These are phyloP conservation scores for Drosophila prostipennis DNA, from an alignment of 2,888 invertebrate genomes.

Conservation along the genomic window DNA sequence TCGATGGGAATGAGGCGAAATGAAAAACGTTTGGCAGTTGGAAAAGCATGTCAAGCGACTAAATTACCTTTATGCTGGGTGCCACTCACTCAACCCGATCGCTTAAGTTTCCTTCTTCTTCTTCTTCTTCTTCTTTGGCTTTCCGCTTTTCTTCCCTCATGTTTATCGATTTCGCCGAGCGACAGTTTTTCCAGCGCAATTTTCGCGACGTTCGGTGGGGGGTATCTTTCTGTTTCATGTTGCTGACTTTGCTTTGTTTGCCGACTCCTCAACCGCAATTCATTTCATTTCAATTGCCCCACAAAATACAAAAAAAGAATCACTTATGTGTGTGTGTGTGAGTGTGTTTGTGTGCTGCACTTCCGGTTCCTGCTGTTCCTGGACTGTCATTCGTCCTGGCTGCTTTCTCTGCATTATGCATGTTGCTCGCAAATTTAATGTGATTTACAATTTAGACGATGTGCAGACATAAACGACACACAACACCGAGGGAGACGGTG, in stretches of 20 bases:
- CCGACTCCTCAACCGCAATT: constrained; percentile 69
- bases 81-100: constrained; percentile 19
- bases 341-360: constrained; percentile 44
- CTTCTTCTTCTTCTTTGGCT: background rate
- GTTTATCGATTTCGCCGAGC: constrained; percentile 65
- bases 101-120: constrained; percentile 4
- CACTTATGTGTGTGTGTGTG: constrained; percentile 8
- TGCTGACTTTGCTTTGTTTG: constrained; percentile 58
- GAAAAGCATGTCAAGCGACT: constrained; percentile 74
- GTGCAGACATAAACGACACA: constrained; percentile 45
- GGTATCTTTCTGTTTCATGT: constrained; percentile 24
- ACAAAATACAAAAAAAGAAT: constrained; percentile 18
- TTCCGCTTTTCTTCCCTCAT: constrained; percentile 4
- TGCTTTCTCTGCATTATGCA: constrained; percentile 62
- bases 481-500: constrained; percentile 12
- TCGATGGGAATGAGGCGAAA: constrained; percentile 52
- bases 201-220: constrained; percentile 25
- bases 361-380: constrained; percentile 55
- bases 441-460: constrained; percentile 69
- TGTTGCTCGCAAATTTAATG: constrained; percentile 69
- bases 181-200: constrained; percentile 51
- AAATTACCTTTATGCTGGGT: constrained; percentile 65
- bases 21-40: constrained; percentile 67
- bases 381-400: constrained; percentile 22
- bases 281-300: constrained; percentile 76